Conservation (phyloP, 2,797 vertebrate genomes). For the Pygocentrus nattereri region DNA sequence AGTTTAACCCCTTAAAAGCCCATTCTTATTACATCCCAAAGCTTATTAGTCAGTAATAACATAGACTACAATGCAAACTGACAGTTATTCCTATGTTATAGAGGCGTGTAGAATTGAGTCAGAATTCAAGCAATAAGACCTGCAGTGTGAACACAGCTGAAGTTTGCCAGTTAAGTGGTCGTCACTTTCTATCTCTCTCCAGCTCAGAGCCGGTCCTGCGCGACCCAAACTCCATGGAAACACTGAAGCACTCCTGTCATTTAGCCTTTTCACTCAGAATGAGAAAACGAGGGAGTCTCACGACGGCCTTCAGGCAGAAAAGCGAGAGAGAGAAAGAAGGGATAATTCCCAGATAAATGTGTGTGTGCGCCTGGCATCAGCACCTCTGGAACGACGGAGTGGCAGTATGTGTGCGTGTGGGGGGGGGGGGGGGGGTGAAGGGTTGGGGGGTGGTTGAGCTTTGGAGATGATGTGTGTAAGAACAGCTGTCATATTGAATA, state of each 20-base stretch:
- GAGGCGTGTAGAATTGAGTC: too few relatives aligned
- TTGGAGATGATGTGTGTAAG: constrained; percentile 1
- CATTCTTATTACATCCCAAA: too few relatives aligned
- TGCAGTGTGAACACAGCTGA: too few relatives aligned
- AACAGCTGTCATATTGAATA: constrained; percentile 45
- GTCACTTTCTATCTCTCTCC: too few relatives aligned
- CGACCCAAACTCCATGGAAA: neutral
- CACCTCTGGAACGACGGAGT: neutral
- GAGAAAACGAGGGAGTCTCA: neutral
- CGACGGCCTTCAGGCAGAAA: constrained; percentile 5
- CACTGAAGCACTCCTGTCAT: neutral
- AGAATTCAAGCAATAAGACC: too few relatives aligned
- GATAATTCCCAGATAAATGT: constrained; percentile 22
- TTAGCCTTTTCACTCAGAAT: neutral
- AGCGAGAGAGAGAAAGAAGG: constrained; percentile 11
- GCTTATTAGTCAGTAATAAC: too few relatives aligned
- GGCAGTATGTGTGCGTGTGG: constrained; percentile 13
- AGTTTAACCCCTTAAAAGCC: too few relatives aligned
- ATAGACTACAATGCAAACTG: too few relatives aligned
- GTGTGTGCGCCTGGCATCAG: neutral
- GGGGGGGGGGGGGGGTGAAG: neutral
- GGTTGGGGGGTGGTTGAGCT: neutral
- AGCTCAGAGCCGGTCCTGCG: neutral
- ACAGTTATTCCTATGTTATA: too few relatives aligned
- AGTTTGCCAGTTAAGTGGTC: too few relatives aligned